Base-by-base conservation (phyloP, 1,140 invertebrate species). In the Zaprionus inermis region DNA sequence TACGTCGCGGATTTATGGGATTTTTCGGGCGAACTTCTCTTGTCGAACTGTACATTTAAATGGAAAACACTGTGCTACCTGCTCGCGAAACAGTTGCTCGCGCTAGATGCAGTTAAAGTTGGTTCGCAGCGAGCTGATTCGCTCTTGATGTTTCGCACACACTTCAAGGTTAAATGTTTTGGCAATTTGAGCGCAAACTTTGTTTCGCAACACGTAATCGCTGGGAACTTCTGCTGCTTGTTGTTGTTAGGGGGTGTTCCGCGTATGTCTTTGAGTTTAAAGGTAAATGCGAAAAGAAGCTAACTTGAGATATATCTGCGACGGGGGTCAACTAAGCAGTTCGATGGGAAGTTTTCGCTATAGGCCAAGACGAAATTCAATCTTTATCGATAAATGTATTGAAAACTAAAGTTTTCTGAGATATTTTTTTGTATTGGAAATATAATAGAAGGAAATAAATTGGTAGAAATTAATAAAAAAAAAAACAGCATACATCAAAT, bases 1-100 rank as follows among this genome's bases (percentile, higher is more conserved):
- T 78, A 76, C 80, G 65, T 68, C 54, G 54, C 58, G 74, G 84
- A 88, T 88, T 88, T 89, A 88, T 88, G 84, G 74, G 71, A 84
- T 81, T 88, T 28, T 5, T 28, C 24, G 78, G 80, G 84, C 72
- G 78, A 81, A 84, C 72, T 88, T 72, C 79, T 86, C 73, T 73
- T 38, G 44, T 65, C 36, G 16, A 61, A 49, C 44, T 55, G 55
- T 51, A 79, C 76, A 73, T 70, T 79, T 67, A 68, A 55, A 68
- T 60, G 38, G 52, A 65, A 54, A 16, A 54, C 49, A 55, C 41
- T 16, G 20, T 30, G 20, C 59, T 24, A 28, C 34, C 34, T 28
- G 30, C 51, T 64, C 3, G 9, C 2, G 32, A n/a, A n/a, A n/a
- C n/a, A n/a, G n/a, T n/a, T n/a, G n/a, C 24, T 28, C 24, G 24